Conservation (phyloP, 1,140 invertebrate genomes). For the Araneus ventricosus region DNA sequence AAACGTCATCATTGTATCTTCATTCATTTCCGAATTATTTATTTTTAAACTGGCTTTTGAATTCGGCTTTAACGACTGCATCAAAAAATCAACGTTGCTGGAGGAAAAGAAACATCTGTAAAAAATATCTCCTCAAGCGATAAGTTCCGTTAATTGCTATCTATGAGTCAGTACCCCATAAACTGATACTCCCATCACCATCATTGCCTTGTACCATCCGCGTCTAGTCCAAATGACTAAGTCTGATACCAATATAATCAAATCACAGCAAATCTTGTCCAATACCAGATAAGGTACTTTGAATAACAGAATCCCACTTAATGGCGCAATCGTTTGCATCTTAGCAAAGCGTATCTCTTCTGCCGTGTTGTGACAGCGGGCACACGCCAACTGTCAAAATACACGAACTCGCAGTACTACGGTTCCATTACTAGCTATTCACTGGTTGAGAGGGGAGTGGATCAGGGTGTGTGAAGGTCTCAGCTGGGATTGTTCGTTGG, state of each 20-base stretch:
- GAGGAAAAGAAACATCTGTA: too few relatives aligned
- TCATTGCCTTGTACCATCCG: neutral
- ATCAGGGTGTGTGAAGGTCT: neutral
- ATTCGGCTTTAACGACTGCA: too few relatives aligned
- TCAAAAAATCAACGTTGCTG: too few relatives aligned
- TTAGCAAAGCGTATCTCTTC: neutral
- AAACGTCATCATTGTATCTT: too few relatives aligned
- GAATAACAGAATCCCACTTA: neutral
- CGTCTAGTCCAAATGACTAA: neutral
- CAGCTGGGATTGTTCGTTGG: neutral
- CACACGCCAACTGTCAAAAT: slow-evolving; percentile 28
- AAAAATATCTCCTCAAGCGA: neutral
- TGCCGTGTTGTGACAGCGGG: slow-evolving; percentile 5
- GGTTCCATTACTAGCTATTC: neutral
- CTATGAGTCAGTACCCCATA: neutral
- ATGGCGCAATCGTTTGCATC: neutral
- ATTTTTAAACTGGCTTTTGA: too few relatives aligned
- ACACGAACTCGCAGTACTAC: neutral
- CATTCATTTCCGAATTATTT: too few relatives aligned
- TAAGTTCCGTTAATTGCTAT: neutral
- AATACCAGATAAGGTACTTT: neutral
- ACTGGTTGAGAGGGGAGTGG: neutral
- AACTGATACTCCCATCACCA: neutral
- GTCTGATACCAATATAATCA: neutral
- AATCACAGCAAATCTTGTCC: neutral